These are phyloP conservation scores for Falcunculus frontatus DNA, from an alignment of 2,113 vertebrate genomes.

Conservation along the genomic window DNA sequence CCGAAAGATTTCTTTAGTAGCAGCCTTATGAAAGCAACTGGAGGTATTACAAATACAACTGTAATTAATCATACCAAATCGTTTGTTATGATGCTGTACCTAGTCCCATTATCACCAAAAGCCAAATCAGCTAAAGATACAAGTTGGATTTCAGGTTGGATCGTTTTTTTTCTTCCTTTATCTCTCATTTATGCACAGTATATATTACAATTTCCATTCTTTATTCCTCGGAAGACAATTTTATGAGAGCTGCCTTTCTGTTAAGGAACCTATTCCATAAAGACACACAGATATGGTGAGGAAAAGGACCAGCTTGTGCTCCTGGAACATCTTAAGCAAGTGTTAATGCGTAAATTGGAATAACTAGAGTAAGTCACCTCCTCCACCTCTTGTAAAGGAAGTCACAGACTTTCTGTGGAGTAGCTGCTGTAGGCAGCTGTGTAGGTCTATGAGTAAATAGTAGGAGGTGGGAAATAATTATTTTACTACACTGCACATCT, in stretches of 20 bases:
- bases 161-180: not conserved
- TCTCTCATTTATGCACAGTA: not conserved
- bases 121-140: not conserved
- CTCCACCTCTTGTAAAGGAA: not conserved
- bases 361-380: not conserved
- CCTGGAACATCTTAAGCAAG: not conserved
- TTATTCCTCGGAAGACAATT: not conserved
- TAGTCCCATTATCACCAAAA: not conserved
- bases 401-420: not conserved
- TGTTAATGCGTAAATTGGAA: not conserved
- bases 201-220: not conserved
- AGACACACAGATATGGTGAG: not conserved
- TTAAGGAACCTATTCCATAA: not conserved
- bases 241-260: not conserved
- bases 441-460: not conserved
- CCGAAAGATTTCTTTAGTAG: not conserved
- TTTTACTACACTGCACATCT: not conserved
- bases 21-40: not conserved
- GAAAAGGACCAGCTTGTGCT: not conserved
- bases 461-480: not conserved
- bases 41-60: not conserved
- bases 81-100: not conserved
- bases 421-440: not conserved
- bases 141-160: not conserved
- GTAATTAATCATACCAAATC: not conserved